Base-by-base conservation (phyloP, 1,140 invertebrate species). In the Potamilus streckersoni region DNA sequence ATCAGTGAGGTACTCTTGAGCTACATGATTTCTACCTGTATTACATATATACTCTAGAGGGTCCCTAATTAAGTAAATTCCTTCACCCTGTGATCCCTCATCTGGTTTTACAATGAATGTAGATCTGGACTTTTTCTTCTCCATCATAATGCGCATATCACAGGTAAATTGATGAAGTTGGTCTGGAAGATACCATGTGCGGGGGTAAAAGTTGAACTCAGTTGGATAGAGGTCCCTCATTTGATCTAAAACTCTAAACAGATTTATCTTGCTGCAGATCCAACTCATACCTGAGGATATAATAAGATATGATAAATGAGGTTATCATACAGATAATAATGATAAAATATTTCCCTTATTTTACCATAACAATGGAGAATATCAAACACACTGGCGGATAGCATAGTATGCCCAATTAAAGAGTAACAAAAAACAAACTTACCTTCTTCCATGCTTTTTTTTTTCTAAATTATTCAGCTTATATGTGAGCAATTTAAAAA, bases 91-190 rank as follows among this genome's bases (percentile, higher is more conserved):
- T 19, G 90, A 88, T 17, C 91, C 91, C 74, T 84, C 85, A 79
- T 91, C 90, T 12, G 91, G 91, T 79, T 92, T 92, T 16, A 91
- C 88, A 72, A 92, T 92, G 79, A 85, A 92, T 65, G 89, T 91
- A 55, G 84, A 85, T 66, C 83, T 83, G 17, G 84, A 79, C 79
- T 84, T 84, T 23, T 83, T 83, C 65, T 83, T 84, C 55, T 80
- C 80, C 20, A 80, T 78, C 23, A 79, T 63, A 59, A 74, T 80
- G 12, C 79, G 72, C 49, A 85, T 81, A 57, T 88, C 85, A 56
- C 72, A 74, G 63, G 79, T 74, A 72, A 91, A 90, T 55, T 91
- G 86, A 63, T 81, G 76, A 59, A 88, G 84, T 74, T 92, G 91
- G 38, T 90, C 87, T 5, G 91, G 91, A 1, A 92, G 83, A 67